Conservation (phyloP, 2,888 invertebrate genomes). For the Xestia sexstrigata region DNA sequence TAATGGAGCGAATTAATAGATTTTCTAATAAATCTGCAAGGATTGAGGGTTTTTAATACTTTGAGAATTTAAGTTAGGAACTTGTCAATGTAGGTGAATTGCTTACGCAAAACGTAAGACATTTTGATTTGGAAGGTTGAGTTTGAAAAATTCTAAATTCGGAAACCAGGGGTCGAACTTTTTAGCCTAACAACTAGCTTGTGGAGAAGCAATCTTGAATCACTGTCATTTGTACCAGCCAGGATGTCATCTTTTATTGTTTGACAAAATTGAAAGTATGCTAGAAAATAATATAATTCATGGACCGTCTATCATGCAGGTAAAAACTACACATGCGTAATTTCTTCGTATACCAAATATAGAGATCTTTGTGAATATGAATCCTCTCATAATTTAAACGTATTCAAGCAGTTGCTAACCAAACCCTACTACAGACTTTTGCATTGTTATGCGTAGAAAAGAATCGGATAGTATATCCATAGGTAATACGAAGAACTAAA, state of each 20-base stretch:
- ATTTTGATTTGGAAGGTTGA: neutral
- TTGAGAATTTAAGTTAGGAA: neutral
- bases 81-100: neutral
- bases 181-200: neutral
- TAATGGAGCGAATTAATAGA: neutral
- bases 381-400: neutral
- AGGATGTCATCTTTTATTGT: constrained; percentile 1
- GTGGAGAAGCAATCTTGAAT: constrained; percentile 1
- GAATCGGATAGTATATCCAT: neutral
- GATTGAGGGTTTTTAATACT: constrained; percentile 7
- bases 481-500: constrained; percentile 13
- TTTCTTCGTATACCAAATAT: constrained; percentile 5
- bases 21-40: constrained; percentile 3
- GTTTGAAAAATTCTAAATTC: neutral
- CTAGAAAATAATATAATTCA: neutral
- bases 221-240: neutral
- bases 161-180: neutral
- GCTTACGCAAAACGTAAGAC: neutral
- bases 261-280: constrained; percentile 35
- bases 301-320: neutral
- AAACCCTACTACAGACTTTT: neutral
- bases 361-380: neutral
- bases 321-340: neutral
- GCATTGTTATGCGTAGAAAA: neutral
- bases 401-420: neutral